A percentile compares a stretch with the other conserved stretches of the same genome.
Conservation (phyloP, 2,888 invertebrate genomes). For the Osmoderma eremita region DNA sequence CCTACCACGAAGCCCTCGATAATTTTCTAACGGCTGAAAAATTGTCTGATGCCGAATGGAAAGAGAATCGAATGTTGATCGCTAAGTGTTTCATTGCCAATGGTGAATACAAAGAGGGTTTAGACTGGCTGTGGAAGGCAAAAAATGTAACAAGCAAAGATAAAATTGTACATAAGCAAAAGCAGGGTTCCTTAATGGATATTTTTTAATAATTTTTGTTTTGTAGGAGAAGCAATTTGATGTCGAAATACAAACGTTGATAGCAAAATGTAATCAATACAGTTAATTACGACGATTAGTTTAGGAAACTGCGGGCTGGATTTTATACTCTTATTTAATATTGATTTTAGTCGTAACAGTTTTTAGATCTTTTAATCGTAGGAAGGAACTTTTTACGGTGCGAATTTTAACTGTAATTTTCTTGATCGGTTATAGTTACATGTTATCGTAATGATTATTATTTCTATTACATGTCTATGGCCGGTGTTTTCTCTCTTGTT, state of each 20-base stretch:
- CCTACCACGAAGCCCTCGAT: slow-evolving; percentile 70
- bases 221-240: slow-evolving; percentile 57
- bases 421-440: too few relatives aligned
- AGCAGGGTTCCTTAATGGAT: neutral
- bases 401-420: too few relatives aligned
- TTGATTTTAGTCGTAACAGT: neutral
- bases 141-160: slow-evolving; percentile 48
- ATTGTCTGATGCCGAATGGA: slow-evolving; percentile 66
- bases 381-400: too few relatives aligned
- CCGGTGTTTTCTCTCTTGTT: too few relatives aligned
- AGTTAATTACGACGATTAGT: slow-evolving; percentile 50
- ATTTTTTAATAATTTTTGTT: slow-evolving; percentile 38
- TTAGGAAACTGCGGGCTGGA: too few relatives aligned
- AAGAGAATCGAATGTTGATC: slow-evolving; percentile 69
- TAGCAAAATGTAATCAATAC: slow-evolving; percentile 57
- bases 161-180: slow-evolving; percentile 6
- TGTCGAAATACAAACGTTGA: slow-evolving; percentile 54
- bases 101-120: slow-evolving; percentile 64
- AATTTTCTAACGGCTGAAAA: slow-evolving; percentile 68
- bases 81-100: slow-evolving; percentile 69
- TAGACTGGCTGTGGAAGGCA: slow-evolving; percentile 64
- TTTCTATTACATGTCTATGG: too few relatives aligned
- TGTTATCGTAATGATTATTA: too few relatives aligned
- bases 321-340: too few relatives aligned
- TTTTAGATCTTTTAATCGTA: slow-evolving; percentile 11